Evolutionary conservation across 2,888 invertebrate species (phyloP).

Genomic region (Dioctria rufipes): DNA sequence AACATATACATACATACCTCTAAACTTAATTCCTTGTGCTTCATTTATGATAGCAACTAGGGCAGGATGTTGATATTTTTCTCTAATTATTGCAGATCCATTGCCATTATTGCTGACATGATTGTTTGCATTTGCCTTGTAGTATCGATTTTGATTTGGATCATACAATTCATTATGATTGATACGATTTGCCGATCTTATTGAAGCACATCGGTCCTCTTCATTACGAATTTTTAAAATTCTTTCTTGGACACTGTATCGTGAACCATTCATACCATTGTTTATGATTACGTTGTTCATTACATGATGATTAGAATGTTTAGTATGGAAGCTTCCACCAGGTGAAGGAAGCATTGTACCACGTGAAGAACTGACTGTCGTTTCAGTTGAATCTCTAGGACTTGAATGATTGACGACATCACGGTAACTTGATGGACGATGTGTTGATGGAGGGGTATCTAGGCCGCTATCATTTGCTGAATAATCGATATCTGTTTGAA

Average conservation of each 20-base stretch:
- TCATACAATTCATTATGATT: constrained; percentile 68
- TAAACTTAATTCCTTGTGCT: constrained; percentile 69
- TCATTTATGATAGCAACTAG: constrained; percentile 70
- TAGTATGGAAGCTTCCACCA: constrained; percentile 68
- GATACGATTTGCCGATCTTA: constrained; percentile 67
- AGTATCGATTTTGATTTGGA: constrained; percentile 70
- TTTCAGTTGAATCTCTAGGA: constrained; percentile 68
- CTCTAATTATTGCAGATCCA: constrained; percentile 68
- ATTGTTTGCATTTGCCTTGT: constrained; percentile 61
- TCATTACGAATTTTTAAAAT: constrained; percentile 70
- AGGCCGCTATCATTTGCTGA: constrained; percentile 72
- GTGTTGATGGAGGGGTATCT: constrained; percentile 72
- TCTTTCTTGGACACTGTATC: constrained; percentile 69
- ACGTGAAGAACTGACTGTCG: constrained; percentile 70
- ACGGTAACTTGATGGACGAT: constrained; percentile 70
- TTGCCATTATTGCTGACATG: constrained; percentile 63
- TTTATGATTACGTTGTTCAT: constrained; percentile 29
- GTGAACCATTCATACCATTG: constrained; percentile 66
- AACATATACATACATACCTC: constrained; percentile 64
- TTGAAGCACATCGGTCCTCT: constrained; percentile 68
- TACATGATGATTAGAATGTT: constrained; percentile 64
- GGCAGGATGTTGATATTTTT: constrained; percentile 70
- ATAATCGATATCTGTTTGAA: constrained; percentile 74
- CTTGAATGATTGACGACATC: constrained; percentile 65
- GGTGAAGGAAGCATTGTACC: constrained; percentile 69